Conservation (phyloP, 2,888 invertebrate species). For the Conus canariensis region DNA sequence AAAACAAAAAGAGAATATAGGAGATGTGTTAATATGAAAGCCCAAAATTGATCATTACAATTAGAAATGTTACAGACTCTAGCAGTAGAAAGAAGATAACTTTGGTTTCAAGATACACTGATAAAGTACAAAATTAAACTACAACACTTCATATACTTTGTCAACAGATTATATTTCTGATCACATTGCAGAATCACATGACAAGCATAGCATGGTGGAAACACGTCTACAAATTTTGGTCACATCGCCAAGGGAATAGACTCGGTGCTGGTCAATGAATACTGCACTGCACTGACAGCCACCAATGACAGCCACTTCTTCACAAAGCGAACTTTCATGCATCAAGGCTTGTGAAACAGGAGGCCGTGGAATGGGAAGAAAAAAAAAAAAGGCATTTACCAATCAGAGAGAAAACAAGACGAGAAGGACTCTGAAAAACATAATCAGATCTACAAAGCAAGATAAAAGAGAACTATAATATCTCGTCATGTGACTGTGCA, state of each 20-base stretch:
- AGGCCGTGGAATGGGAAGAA: slow-evolving; percentile 44
- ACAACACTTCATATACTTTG: slow-evolving; percentile 41
- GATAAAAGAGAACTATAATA: slow-evolving; percentile 45
- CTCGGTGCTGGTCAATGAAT: slow-evolving; percentile 13
- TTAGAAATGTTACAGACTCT: slow-evolving; percentile 37
- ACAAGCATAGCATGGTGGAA: slow-evolving; percentile 55
- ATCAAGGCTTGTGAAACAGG: slow-evolving; percentile 45
- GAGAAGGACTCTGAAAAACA: slow-evolving; percentile 44
- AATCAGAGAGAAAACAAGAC: slow-evolving; percentile 46
- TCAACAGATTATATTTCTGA: slow-evolving; percentile 12
- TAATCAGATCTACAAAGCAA: slow-evolving; percentile 52
- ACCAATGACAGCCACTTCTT: slow-evolving; percentile 39
- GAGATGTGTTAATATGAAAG: slow-evolving; percentile 36
- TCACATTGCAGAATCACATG: slow-evolving; percentile 72
- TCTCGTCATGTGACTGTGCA: slow-evolving; percentile 78
- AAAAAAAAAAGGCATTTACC: slow-evolving; percentile 31
- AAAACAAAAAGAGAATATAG: neutral
- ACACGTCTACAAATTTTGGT: slow-evolving; percentile 35
- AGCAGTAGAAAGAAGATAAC: slow-evolving; percentile 6
- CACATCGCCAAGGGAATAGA: slow-evolving; percentile 13
- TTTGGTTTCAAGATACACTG: neutral
- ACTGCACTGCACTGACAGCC: slow-evolving; percentile 38
- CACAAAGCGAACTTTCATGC: slow-evolving; percentile 50
- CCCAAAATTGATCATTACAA: slow-evolving; percentile 33
- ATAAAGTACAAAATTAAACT: slow-evolving; percentile 14